Percentiles rank a stretch among this genome's conserved stretches.
phyloP scores from a whole-genome alignment of 2,797 vertebrate species.

The Paramormyrops hopkinsi region DNA sequence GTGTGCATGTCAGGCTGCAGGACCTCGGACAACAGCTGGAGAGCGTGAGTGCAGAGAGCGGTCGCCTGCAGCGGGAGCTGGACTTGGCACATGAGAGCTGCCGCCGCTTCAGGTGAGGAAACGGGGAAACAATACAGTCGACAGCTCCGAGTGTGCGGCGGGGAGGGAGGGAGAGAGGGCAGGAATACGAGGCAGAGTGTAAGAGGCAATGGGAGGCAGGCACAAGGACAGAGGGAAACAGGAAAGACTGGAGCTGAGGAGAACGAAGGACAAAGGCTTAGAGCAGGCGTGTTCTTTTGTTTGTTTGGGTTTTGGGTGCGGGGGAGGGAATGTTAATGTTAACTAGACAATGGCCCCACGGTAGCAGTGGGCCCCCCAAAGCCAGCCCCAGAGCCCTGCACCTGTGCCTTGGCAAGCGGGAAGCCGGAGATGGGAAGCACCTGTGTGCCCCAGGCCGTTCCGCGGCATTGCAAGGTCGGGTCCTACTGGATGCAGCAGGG shows the following conservation, averaged over 20 bases:
- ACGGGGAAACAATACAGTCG: slow-evolving; percentile 9
- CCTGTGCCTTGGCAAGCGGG: background rate
- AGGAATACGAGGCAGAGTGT: background rate
- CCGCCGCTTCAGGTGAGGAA: slow-evolving; percentile 65
- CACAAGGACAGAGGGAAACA: slow-evolving; percentile 25
- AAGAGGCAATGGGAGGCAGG: slow-evolving; percentile 20
- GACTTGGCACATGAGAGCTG: slow-evolving; percentile 49
- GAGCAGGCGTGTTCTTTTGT: background rate
- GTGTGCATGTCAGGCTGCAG: slow-evolving; percentile 30
- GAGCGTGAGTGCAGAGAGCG: slow-evolving; percentile 45
- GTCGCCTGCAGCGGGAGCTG: slow-evolving; percentile 52
- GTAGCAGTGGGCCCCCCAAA: background rate
- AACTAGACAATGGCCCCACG: slow-evolving; percentile 19
- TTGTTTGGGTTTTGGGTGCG: background rate
- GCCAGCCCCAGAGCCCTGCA: slow-evolving; percentile 10
- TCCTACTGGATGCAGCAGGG: background rate
- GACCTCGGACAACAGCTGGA: slow-evolving; percentile 51
- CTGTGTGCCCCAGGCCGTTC: background rate
- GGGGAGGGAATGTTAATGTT: slow-evolving; percentile 22
- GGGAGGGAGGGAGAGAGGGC: background rate
- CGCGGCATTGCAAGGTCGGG: background rate
- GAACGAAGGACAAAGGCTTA: background rate
- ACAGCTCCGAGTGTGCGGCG: slow-evolving; percentile 6
- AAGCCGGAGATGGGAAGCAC: background rate
- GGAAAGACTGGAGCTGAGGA: slow-evolving; percentile 3